These are phyloP conservation scores for Amaurobius ferox DNA, from an alignment of 2,888 invertebrate species.

Conservation along the genomic window DNA sequence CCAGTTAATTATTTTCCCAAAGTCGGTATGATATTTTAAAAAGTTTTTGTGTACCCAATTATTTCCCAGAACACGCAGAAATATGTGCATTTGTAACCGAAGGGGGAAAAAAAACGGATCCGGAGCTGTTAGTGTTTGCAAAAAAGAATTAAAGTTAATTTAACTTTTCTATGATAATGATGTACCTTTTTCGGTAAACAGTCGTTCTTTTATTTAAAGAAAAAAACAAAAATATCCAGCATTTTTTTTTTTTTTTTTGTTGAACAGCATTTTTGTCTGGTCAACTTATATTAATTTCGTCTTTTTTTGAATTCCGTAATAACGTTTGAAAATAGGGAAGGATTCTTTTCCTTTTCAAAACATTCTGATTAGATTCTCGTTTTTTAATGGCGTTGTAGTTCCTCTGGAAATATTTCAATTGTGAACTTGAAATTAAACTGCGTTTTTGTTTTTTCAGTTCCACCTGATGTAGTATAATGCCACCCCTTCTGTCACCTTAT, in stretches of 20 bases:
- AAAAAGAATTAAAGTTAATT: constrained; percentile 5
- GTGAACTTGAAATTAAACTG: no score
- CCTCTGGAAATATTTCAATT: no score
- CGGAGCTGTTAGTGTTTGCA: not conserved
- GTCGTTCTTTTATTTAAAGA: not conserved
- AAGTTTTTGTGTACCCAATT: constrained; percentile 34
- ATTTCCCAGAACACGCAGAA: not conserved
- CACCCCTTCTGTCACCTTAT: no score
- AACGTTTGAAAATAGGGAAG: not conserved
- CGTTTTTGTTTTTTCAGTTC: no score
- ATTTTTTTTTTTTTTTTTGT: no score
- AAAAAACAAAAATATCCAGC: no score
- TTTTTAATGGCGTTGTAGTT: no score
- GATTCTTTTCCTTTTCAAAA: not conserved
- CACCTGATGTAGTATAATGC: no score
- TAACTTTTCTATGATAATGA: not conserved
- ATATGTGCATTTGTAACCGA: no score
- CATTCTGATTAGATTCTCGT: no score
- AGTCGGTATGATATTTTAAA: constrained; percentile 8
- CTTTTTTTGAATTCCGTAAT: not conserved
- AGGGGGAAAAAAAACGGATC: no score
- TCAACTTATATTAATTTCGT: not conserved
- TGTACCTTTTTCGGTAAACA: not conserved
- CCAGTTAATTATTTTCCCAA: constrained; percentile 25
- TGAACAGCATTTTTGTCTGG: not conserved